These are phyloP conservation scores for Cyanocitta stelleri DNA, from an alignment of 2,113 vertebrate species.

Conservation along the genomic window DNA sequence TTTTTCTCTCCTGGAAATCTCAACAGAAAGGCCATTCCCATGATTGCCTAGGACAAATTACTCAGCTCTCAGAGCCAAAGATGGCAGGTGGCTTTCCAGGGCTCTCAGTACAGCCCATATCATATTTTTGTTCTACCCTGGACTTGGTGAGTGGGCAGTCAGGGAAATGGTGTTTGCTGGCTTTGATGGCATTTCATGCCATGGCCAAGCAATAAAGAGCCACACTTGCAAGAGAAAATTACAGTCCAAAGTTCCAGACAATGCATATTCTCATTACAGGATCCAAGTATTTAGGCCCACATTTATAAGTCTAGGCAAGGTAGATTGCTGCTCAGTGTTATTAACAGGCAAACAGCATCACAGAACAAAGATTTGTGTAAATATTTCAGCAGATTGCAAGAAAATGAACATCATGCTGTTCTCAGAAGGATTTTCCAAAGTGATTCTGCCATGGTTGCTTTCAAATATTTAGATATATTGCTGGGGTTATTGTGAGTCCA, in stretches of 20 bases:
- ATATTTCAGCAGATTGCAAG: background rate
- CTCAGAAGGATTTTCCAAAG: background rate
- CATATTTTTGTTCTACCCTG: background rate
- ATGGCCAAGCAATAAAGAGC: background rate
- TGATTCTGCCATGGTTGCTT: background rate
- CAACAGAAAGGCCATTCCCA: background rate
- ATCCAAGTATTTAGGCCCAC: background rate
- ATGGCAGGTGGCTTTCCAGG: constrained; percentile 11
- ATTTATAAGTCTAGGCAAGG: background rate
- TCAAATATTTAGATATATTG: constrained; percentile 4
- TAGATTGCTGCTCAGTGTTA: background rate
- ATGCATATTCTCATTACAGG: background rate
- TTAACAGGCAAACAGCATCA: background rate
- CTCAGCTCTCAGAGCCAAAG: background rate
- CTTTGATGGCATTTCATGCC: background rate
- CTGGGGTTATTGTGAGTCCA: background rate
- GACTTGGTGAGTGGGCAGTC: background rate
- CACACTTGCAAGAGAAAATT: background rate
- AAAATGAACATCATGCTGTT: background rate
- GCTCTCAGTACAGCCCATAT: background rate
- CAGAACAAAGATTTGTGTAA: background rate
- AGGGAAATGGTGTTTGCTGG: background rate
- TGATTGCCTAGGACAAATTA: background rate
- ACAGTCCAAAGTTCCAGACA: background rate
- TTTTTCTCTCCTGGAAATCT: background rate